Percentiles rank a stretch among this genome's conserved stretches.
Evolutionary conservation across 2,888 invertebrate genomes (phyloP).

Genomic region (Scaptomyza reducta): DNA sequence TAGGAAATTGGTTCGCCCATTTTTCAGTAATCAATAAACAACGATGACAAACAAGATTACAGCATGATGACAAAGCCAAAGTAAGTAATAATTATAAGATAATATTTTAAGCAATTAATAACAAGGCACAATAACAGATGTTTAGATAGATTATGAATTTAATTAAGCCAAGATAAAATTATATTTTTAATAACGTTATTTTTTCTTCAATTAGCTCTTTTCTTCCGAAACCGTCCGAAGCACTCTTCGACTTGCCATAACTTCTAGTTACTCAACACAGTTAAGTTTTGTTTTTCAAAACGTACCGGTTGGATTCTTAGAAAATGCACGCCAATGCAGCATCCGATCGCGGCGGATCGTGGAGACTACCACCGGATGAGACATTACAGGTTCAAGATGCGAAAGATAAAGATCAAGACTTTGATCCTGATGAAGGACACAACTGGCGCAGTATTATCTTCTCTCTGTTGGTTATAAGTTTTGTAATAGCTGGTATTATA

Average conservation of each 20-base stretch:
- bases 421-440: conserved; percentile 92
- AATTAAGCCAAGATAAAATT: too few relatives aligned
- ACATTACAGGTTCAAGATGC: conserved; percentile 95
- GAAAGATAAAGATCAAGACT: conserved; percentile 92
- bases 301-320: conserved; percentile 22
- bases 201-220: conserved; percentile 38
- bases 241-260: conserved; percentile 47
- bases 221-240: conserved; percentile 56
- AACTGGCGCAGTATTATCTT: conserved; percentile 95
- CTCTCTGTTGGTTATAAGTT: conserved; percentile 93
- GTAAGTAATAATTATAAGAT: conserved; percentile 15
- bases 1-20: conserved; percentile 25
- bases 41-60: conserved; percentile 44
- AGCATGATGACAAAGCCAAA: conserved; percentile 43
- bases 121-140: too few relatives aligned
- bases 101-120: too few relatives aligned
- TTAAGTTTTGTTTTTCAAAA: conserved; percentile 23
- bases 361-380: conserved; percentile 96
- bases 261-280: conserved; percentile 31
- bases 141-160: too few relatives aligned
- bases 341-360: conserved; percentile 92
- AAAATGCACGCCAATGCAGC: conserved; percentile 94
- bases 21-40: conserved; percentile 15
- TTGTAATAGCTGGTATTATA: conserved; percentile 94
- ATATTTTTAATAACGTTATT: background rate